Base-by-base conservation (phyloP, 2,113 vertebrate genomes). In the Notiomystis cincta region DNA sequence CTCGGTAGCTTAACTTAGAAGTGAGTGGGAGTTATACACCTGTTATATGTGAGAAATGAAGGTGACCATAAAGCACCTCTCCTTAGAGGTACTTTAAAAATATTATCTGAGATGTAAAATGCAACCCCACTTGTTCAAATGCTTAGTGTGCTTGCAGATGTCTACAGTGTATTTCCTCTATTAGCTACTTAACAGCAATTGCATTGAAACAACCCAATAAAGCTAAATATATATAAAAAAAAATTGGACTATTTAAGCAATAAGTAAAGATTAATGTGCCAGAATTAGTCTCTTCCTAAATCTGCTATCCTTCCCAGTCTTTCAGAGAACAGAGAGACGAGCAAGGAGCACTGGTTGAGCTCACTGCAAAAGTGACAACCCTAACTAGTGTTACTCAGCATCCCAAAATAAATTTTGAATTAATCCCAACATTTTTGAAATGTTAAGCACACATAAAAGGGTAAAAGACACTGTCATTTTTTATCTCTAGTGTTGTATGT, bases 1-100 rank as follows among this genome's bases (percentile, higher is more conserved):
- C 38, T 66, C 3, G 3, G 38, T 33, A 42, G 19, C 62, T 80
- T 88, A 82, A 90, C 56, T 90, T 90, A 90, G 90, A 94, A 91
- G 45, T 40, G 44, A 93, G 85, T 91, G 37, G 95, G 95, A 90
- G 58, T 87, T 70, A 89, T 2, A 93, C 80, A 91, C 96, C 87
- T 95, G 93, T 89, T 89, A n/a, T 82, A 28, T 9, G 60, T 67
- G 89, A 92, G 83, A 92, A 82, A 0, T 12, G 35, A 87, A 19
- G 42, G 51, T 89, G 89, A 89, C 56, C 64, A 81, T 20, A 80
- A 90, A 90, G 33, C 60, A 70, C 22, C 18, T 77, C 38, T 75
- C 30, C 58, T 91, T 42, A 72, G 27, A 70, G 50, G 28, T 44
- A 69, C 28, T 61, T 71, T 72, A 40, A 76, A 91, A 85, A 82